Conservation (phyloP, 2,888 invertebrate genomes). For the Tetragonula carbonaria region DNA sequence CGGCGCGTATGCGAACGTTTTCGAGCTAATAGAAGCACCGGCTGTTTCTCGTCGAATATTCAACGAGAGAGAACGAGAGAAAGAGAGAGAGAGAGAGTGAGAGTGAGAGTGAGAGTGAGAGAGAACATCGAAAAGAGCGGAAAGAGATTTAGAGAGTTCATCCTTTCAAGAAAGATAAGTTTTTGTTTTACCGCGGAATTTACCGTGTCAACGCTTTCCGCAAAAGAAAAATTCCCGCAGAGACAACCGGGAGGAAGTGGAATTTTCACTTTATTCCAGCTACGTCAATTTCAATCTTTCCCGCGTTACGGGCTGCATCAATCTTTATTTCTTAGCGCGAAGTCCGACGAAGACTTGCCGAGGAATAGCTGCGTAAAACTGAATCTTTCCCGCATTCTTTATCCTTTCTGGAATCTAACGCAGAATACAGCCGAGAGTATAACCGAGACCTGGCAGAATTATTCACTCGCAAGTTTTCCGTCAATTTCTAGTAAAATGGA, state of each 20-base stretch:
- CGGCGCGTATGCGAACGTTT: not conserved
- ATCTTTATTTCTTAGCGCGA: not conserved
- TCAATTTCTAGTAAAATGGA: not conserved
- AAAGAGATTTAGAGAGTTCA: not conserved
- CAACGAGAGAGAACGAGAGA: not conserved
- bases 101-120: too few relatives aligned
- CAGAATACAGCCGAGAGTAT: not conserved
- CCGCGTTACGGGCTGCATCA: not conserved
- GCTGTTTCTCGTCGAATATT: not conserved
- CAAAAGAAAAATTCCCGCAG: not conserved
- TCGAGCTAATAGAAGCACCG: not conserved
- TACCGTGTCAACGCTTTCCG: not conserved
- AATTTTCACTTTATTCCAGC: not conserved
- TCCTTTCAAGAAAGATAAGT: not conserved
- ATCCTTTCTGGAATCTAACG: not conserved
- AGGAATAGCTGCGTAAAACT: not conserved
- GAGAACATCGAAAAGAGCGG: not conserved
- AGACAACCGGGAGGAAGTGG: not conserved
- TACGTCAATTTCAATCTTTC: slow-evolving; percentile 13
- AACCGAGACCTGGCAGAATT: not conserved
- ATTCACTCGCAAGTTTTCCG: not conserved
- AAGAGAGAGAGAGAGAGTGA: too few relatives aligned
- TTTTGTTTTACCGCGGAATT: not conserved
- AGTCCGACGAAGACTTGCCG: not conserved
- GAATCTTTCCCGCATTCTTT: not conserved